Base-by-base conservation (phyloP, 2,797 vertebrate species). In the Buceros bicornis region DNA sequence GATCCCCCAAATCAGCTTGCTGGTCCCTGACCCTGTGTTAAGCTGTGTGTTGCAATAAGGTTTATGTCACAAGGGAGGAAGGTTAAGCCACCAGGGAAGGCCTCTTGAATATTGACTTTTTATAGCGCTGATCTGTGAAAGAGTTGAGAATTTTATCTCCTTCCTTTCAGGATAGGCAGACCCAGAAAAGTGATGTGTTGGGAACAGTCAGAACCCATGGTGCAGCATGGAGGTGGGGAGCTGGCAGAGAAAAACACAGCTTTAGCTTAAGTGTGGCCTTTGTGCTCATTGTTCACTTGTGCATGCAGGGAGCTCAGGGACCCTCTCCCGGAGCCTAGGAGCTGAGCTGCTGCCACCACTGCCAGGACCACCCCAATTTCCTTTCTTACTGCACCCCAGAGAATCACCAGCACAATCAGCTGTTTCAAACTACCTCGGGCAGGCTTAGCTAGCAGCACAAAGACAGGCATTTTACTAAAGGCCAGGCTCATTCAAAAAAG, bases 341-440 rank as follows among this genome's bases (percentile, higher is more conserved):
- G 31, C 43, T 35, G 64, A 82, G 26, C 4, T 15, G 25, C 54
- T 18, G n/a, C 45, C 45, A 28, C 28, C 51, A 15, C 20, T 58
- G 61, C 54, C 43, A 15, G 28, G 10, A 24, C 7, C 28, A 58
- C 37, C 47, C 31, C n/a, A 51, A 1, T n/a, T 84, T 18, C 24
- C 43, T 22, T 53, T 40, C 53, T 56, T 5, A 1, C 25, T 53
- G 64, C 51, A 42, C 13, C 5, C 14, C 10, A 60, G 35, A 18
- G n/a, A 42, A 15, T 40, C 33, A 29, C 28, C 9, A 21, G 40
- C 48, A 22, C 33, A 18, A 29, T 12, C 4, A 4, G 22, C 43
- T 58, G 18, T 35, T 70, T 56, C 1, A 0, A 16, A 4, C 19
- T 73, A 19, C 33, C 35, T 13, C 1, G 4, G 70, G 33, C n/a